Base-by-base conservation (phyloP, 2,797 vertebrate genomes). In the Poecilia picta region DNA sequence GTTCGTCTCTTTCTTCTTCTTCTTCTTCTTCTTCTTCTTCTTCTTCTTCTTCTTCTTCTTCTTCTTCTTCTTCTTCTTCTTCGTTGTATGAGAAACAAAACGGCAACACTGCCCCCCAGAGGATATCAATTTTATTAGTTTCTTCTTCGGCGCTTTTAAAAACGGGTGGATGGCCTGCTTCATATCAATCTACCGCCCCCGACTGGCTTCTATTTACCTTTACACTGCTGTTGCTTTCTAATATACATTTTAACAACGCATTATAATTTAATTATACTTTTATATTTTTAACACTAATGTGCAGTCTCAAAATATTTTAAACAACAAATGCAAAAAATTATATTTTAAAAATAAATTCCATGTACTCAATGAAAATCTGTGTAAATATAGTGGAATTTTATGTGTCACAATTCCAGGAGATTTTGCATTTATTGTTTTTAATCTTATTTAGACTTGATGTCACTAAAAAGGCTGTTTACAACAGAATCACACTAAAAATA, bases 21-120 rank as follows among this genome's bases (percentile, higher is more conserved):
- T 75, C 81, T 53, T 7, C 4, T n/a, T n/a, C n/a, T n/a, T n/a
- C n/a, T n/a, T n/a, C n/a, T n/a, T n/a, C n/a, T n/a, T n/a, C n/a
- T n/a, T n/a, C n/a, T n/a, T n/a, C n/a, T n/a, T n/a, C n/a, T n/a
- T n/a, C n/a, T n/a, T n/a, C n/a, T n/a, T n/a, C n/a, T n/a, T n/a
- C n/a, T n/a, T 49, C 72, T 2, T 45, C 85, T 80, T 46, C 72
- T 11, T 81, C 49, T 85, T 79, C 78, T 82, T 75, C 81, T 53
- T 7, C 4, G 72, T n/a, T 0, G 31, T 28, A 23, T n/a, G 0
- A 4, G 3, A 43, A 39, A 47, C 6, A 23, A 4, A 15, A 68
- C 8, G 0, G 20, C 2, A 8, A 86, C 81, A 88, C 76, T 74
- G 87, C 81, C 91, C 28, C 51, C 51, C 7, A 8, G 2, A 13